Base-by-base conservation (phyloP, 2,888 invertebrate species). In the Sylvicola fuscatus region DNA sequence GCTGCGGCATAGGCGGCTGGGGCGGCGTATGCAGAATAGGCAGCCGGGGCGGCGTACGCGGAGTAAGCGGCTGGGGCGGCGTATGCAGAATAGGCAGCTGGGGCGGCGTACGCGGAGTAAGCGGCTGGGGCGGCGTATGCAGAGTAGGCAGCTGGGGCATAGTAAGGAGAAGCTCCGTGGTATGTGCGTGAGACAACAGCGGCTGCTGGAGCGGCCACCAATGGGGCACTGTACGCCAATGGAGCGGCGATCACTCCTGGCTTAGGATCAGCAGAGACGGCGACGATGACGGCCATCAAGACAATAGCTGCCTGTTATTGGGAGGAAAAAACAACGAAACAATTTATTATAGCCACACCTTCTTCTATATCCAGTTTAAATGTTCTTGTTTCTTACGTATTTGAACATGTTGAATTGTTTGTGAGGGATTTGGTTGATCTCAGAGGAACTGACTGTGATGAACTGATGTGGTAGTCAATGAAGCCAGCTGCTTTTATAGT, bases 11-110 rank as follows among this genome's bases (percentile, higher is more conserved):
- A 21, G 21, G 21, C 21, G 21, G 21, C 21, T 21, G 21, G 21
- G 21, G 21, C 21, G 8, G 21, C 21, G 8, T 21, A 21, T 21
- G 21, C 21, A 8, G 21, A 21, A 8, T 21, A 21, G 21, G 21
- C 21, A 21, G 21, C 21, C n/a, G 29, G 29, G 14, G 29, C 29
- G n/a, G 29, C n/a, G n/a, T 29, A 29, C n/a, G 29, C 29, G n/a
- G 29, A 29, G 29, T 29, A 29, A 6, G 29, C 29, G 11, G n/a
- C n/a, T 29, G 29, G 29, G n/a, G 29, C n/a, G n/a, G 29, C 29
- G n/a, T 29, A 29, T 8, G 21, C 21, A n/a, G n/a, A n/a, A n/a
- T n/a, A n/a, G 27, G 27, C 27, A 10, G 11, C 7, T 27, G 27
- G 27, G 11, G 27, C 27, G n/a, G 29, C 5, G 29, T 29, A 29